phyloP scores from a whole-genome alignment of 1,140 invertebrate genomes.

The Drosophila athabasca region DNA sequence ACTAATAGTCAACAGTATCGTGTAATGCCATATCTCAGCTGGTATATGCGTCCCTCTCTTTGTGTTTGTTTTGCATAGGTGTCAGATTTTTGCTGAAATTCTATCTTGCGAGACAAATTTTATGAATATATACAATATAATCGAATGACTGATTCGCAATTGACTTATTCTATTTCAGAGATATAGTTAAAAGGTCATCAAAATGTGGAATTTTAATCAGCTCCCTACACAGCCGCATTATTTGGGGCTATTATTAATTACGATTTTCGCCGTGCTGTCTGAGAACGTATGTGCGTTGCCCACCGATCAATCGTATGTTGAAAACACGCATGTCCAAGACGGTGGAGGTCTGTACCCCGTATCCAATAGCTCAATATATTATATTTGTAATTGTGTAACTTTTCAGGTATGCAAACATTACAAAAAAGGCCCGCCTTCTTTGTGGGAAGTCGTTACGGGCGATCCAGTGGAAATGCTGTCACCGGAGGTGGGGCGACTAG shows the following conservation, averaged over 20 bases:
- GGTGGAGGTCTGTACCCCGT: constrained; percentile 36
- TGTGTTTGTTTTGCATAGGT: no score
- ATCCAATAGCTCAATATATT: neutral
- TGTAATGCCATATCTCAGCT: no score
- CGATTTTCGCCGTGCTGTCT: constrained; percentile 40
- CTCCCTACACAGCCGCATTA: constrained; percentile 20
- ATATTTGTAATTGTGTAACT: neutral
- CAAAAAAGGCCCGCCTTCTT: constrained; percentile 76
- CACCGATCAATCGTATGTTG: constrained; percentile 31
- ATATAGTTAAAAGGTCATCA: constrained; percentile 6
- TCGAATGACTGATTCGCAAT: no score
- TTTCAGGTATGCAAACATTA: constrained; percentile 47
- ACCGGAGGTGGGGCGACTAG: constrained; percentile 2
- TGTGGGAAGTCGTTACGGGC: constrained; percentile 81
- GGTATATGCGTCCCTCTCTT: no score
- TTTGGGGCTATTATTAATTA: constrained; percentile 52
- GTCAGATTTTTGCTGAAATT: no score
- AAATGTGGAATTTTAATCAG: constrained; percentile 36
- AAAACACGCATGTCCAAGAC: constrained; percentile 39
- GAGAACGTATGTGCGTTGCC: constrained; percentile 34
- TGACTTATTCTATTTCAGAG: no score
- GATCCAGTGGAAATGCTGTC: constrained; percentile 57
- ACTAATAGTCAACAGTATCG: no score
- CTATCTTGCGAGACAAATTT: no score
- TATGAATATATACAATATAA: no score